Percentiles rank a stretch among this genome's conserved stretches.
These are phyloP conservation scores for Lepidothrix coronata DNA, from an alignment of 2,113 vertebrate species.

Conservation along the genomic window DNA sequence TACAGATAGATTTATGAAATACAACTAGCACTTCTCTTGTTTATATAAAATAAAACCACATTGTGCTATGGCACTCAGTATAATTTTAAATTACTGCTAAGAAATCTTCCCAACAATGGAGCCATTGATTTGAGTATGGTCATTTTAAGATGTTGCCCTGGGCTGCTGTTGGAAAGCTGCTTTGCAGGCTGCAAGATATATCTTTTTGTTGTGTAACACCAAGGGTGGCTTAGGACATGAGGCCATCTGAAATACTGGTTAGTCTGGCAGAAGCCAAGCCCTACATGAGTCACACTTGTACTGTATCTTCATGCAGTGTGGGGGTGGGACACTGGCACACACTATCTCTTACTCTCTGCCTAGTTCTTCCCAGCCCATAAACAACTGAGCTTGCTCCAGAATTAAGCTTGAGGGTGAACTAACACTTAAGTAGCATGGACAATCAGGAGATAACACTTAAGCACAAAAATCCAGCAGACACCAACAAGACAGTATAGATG, in stretches of 20 bases:
- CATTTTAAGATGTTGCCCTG: conserved; percentile 20
- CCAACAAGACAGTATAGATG: not conserved
- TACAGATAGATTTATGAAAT: not conserved
- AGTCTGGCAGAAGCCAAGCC: conserved; percentile 34
- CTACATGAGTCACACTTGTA: not conserved
- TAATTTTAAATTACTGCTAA: not conserved
- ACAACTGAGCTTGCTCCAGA: not conserved
- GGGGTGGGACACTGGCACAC: not conserved
- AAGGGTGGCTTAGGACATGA: conserved; percentile 11
- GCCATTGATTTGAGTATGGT: not conserved
- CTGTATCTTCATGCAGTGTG: not conserved
- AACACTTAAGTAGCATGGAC: not conserved
- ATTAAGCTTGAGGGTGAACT: not conserved
- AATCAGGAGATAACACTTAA: not conserved
- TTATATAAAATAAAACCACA: not conserved
- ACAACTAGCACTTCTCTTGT: not conserved
- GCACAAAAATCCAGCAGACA: not conserved
- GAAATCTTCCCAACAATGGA: conserved; percentile 2
- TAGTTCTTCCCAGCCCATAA: not conserved
- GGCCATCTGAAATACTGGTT: conserved; percentile 43
- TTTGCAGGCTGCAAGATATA: not conserved
- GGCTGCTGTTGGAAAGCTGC: conserved; percentile 38
- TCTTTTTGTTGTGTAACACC: conserved; percentile 28
- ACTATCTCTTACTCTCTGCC: not conserved
- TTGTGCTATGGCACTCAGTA: not conserved